phyloP scores from a whole-genome alignment of 2,113 vertebrate genomes.

The Myotis davidii region DNA sequence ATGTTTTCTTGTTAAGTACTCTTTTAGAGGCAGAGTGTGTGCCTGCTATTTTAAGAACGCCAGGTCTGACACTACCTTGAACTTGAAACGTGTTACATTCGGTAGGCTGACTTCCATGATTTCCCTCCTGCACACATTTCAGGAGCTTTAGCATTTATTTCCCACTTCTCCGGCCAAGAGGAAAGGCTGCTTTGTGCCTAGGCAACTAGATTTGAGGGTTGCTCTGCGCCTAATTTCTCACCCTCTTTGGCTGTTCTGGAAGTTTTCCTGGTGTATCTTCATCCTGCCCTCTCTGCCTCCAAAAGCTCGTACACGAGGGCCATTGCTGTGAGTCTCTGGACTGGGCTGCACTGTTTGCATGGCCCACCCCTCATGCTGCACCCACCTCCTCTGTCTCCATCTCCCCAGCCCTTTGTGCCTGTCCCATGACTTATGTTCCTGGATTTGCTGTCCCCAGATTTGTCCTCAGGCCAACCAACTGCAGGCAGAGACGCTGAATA shows the following conservation, averaged over 20 bases:
- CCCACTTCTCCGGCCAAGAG: not conserved
- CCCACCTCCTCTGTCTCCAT: not conserved
- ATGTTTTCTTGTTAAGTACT: conserved; percentile 11
- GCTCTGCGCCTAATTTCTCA: conserved; percentile 17
- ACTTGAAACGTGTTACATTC: conserved; percentile 28
- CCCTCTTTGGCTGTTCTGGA: conserved; percentile 40
- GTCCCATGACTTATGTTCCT: not conserved
- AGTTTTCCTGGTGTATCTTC: conserved; percentile 38
- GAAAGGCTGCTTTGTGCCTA: not conserved
- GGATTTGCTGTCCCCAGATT: not conserved
- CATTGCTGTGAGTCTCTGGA: not conserved
- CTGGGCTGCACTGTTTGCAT: not conserved
- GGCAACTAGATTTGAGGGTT: not conserved
- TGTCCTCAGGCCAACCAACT: not conserved
- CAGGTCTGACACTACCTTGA: conserved; percentile 54
- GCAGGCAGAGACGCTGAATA: not conserved
- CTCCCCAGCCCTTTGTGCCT: not conserved
- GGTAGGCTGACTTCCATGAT: not conserved
- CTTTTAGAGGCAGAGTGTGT: not conserved
- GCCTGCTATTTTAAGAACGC: conserved; percentile 27
- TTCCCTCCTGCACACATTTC: conserved; percentile 15
- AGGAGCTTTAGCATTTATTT: conserved; percentile 23
- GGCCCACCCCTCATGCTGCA: not conserved
- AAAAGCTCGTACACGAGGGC: not conserved
- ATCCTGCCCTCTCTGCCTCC: conserved; percentile 27